Evolutionary conservation across 2,113 vertebrate species (phyloP).

Genomic region (Scytalopus superciliaris): DNA sequence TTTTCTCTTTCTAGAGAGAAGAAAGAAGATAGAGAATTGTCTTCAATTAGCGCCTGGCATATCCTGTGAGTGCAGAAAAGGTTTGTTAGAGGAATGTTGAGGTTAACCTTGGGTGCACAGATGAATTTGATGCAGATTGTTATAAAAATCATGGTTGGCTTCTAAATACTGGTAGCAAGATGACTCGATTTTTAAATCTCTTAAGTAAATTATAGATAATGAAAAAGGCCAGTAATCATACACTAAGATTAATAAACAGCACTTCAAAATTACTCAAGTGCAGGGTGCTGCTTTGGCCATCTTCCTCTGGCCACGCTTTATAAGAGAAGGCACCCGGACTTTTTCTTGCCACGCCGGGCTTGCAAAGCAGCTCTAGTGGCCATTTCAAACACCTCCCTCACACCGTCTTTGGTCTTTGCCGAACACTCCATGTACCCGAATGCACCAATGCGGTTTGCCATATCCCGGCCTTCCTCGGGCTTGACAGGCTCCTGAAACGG

Average conservation of each 20-base stretch:
- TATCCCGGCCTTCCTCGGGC: constrained; percentile 83
- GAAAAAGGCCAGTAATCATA: constrained; percentile 85
- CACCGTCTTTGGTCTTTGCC: constrained; percentile 87
- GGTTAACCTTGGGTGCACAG: constrained; percentile 75
- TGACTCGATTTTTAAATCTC: constrained; percentile 82
- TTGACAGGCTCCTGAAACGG: constrained; percentile 79
- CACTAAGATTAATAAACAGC: constrained; percentile 86
- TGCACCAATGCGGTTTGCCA: constrained; percentile 84
- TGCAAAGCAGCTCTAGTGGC: constrained; percentile 86
- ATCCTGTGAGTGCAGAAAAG: constrained; percentile 77
- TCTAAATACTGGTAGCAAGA: constrained; percentile 87
- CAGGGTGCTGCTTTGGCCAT: constrained; percentile 77
- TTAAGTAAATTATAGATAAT: constrained; percentile 85
- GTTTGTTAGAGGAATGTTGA: constrained; percentile 77
- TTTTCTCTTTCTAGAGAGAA: constrained; percentile 79
- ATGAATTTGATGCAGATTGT: constrained; percentile 76
- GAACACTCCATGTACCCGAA: constrained; percentile 87
- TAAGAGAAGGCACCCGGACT: constrained; percentile 84
- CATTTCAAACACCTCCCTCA: constrained; percentile 87
- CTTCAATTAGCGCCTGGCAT: constrained; percentile 79
- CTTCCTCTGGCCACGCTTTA: constrained; percentile 74
- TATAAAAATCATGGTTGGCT: constrained; percentile 82
- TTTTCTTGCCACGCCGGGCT: constrained; percentile 83
- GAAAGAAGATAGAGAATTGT: constrained; percentile 77
- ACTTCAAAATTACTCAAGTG: constrained; percentile 80